Percentiles rank a stretch among this genome's conserved stretches.
These are phyloP conservation scores for Perca fluviatilis DNA, from an alignment of 2,113 vertebrate species.

Conservation along the genomic window DNA sequence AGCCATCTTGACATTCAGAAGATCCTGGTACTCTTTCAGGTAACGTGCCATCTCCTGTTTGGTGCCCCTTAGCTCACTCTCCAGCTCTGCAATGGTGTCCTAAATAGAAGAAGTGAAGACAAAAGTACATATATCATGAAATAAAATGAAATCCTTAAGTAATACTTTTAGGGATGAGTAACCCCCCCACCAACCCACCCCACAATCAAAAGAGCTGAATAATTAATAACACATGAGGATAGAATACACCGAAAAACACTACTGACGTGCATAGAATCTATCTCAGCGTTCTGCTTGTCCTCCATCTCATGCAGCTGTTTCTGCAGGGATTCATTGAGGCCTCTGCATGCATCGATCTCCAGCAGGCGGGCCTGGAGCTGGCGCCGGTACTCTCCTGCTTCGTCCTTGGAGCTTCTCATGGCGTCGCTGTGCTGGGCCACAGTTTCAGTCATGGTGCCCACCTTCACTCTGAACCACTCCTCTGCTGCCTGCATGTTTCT, in stretches of 20 bases:
- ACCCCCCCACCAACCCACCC: too few relatives aligned
- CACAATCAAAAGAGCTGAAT: background rate
- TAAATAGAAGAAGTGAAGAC: conserved; percentile 50
- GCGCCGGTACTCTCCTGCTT: conserved; percentile 79
- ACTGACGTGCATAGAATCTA: conserved; percentile 81
- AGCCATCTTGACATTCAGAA: conserved; percentile 87
- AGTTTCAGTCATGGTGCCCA: conserved; percentile 81
- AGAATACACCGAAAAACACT: background rate
- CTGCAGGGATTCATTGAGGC: conserved; percentile 81
- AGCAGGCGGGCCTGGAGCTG: conserved; percentile 81
- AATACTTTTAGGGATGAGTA: background rate
- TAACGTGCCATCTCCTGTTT: conserved; percentile 82
- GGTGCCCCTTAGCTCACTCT: conserved; percentile 82
- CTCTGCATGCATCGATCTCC: conserved; percentile 81
- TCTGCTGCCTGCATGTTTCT: conserved; percentile 85
- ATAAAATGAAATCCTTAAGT: background rate
- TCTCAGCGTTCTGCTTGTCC: conserved; percentile 81
- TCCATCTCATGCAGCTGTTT: conserved; percentile 83
- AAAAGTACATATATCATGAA: background rate
- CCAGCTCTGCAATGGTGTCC: conserved; percentile 80
- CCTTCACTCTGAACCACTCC: conserved; percentile 85
- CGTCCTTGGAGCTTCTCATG: conserved; percentile 81
- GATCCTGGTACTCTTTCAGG: conserved; percentile 78
- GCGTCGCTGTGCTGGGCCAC: conserved; percentile 81
- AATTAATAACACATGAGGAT: background rate